These are phyloP conservation scores for Nymphalis urticae DNA, from an alignment of 2,888 invertebrate species.

Conservation along the genomic window DNA sequence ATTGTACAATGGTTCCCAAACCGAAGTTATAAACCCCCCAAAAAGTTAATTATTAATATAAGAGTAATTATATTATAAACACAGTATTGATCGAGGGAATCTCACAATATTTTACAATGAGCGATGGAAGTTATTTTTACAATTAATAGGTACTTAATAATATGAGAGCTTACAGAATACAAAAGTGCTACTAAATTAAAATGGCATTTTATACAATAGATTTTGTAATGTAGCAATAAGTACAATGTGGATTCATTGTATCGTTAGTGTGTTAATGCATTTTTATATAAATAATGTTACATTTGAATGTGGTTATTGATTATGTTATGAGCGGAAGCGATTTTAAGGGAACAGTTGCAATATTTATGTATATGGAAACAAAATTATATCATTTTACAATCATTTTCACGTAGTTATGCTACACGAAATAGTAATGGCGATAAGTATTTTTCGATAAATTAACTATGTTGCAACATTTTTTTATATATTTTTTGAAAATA, in stretches of 20 bases:
- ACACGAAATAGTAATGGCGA: slow-evolving; percentile 18
- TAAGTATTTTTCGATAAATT: slow-evolving; percentile 19
- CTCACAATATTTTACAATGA: slow-evolving; percentile 30
- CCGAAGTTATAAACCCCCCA: not conserved
- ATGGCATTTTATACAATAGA: slow-evolving; percentile 28
- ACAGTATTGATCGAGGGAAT: slow-evolving; percentile 35
- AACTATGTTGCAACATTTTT: slow-evolving; percentile 14
- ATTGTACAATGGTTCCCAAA: slow-evolving; percentile 4
- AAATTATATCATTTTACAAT: slow-evolving; percentile 2
- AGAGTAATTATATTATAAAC: not conserved
- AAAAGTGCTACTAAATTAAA: slow-evolving; percentile 29
- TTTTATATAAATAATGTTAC: slow-evolving; percentile 14
- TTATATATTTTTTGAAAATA: slow-evolving; percentile 17
- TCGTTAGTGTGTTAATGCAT: slow-evolving; percentile 14
- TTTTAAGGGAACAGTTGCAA: slow-evolving; percentile 14
- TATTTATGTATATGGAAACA: slow-evolving; percentile 3
- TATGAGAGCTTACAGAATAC: slow-evolving; percentile 30
- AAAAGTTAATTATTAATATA: slow-evolving; percentile 7
- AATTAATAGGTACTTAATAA: slow-evolving; percentile 33
- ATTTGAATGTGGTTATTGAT: slow-evolving; percentile 9
- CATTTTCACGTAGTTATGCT: not conserved
- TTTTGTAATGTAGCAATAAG: slow-evolving; percentile 30
- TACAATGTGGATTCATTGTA: slow-evolving; percentile 25
- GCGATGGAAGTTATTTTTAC: slow-evolving; percentile 26
- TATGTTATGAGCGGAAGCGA: slow-evolving; percentile 9